Evolutionary conservation across 2,797 vertebrate species (phyloP).

Genomic region (Oophaga sylvatica): DNA sequence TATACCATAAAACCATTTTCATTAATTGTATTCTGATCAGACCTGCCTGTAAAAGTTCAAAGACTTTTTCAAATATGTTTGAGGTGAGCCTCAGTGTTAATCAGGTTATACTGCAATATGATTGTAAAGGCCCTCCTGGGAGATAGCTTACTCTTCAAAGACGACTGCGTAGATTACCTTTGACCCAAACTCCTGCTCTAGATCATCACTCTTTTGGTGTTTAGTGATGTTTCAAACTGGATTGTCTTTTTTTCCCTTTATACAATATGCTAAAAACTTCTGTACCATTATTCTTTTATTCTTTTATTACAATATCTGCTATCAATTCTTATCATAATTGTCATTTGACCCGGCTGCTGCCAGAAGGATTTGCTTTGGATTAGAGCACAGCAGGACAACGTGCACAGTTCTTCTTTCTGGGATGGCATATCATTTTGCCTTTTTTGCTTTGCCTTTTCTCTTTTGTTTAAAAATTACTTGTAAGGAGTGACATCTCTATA

Average conservation of each 20-base stretch:
- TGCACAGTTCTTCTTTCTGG: slow-evolving; percentile 30
- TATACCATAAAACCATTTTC: neutral
- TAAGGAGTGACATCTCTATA: neutral
- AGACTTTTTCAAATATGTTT: slow-evolving; percentile 73
- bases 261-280: slow-evolving; percentile 37
- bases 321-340: slow-evolving; percentile 53
- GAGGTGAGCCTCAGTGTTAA: slow-evolving; percentile 74
- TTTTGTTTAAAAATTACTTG: neutral
- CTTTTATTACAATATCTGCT: slow-evolving; percentile 55
- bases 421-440: slow-evolving; percentile 21
- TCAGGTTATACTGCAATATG: slow-evolving; percentile 70
- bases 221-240: slow-evolving; percentile 48
- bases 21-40: slow-evolving; percentile 68
- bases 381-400: slow-evolving; percentile 45
- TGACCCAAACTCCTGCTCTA: slow-evolving; percentile 58
- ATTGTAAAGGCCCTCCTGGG: slow-evolving; percentile 70
- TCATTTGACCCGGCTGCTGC: slow-evolving; percentile 49
- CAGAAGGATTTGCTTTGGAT: slow-evolving; percentile 51
- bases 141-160: slow-evolving; percentile 79
- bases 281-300: slow-evolving; percentile 58
- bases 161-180: slow-evolving; percentile 65
- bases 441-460: slow-evolving; percentile 26
- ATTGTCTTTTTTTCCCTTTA: slow-evolving; percentile 45
- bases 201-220: slow-evolving; percentile 53
- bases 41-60: slow-evolving; percentile 73